These are phyloP conservation scores for Timandra comae DNA, from an alignment of 2,888 invertebrate species.

Conservation along the genomic window DNA sequence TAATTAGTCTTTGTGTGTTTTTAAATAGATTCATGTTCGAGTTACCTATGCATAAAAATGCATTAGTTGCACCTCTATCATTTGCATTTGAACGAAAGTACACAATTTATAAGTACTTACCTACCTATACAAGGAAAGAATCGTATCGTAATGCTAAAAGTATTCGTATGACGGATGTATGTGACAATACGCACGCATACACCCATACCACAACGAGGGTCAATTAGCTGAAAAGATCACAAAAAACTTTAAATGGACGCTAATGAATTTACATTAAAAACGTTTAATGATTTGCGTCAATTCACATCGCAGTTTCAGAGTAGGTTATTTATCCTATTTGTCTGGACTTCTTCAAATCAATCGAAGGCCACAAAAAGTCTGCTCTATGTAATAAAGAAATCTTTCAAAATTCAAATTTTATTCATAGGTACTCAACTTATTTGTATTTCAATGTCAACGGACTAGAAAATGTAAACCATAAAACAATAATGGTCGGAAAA, in stretches of 20 bases:
- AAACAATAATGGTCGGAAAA: no score
- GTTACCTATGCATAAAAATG: neutral
- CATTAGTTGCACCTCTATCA: neutral
- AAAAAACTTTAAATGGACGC: constrained; percentile 54
- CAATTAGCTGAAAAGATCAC: constrained; percentile 59
- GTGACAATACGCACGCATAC: constrained; percentile 43
- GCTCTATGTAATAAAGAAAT: no score
- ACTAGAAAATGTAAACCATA: no score
- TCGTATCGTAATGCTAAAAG: neutral
- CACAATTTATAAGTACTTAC: no score
- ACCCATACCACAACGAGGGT: constrained; percentile 43
- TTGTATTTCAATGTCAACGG: no score
- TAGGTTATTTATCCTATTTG: constrained; percentile 10
- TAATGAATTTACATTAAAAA: constrained; percentile 57
- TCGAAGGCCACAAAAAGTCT: constrained; percentile 32
- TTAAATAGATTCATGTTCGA: neutral
- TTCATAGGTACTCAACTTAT: no score
- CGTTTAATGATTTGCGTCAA: constrained; percentile 56
- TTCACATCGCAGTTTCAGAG: constrained; percentile 25
- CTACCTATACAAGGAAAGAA: constrained; percentile 7
- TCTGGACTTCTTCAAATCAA: constrained; percentile 15
- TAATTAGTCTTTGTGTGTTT: no score
- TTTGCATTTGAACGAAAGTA: no score
- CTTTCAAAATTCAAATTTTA: no score
- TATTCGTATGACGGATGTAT: constrained; percentile 26